Evolutionary conservation across 2,797 vertebrate species (phyloP).

Genomic region (Hybognathus amarus): DNA sequence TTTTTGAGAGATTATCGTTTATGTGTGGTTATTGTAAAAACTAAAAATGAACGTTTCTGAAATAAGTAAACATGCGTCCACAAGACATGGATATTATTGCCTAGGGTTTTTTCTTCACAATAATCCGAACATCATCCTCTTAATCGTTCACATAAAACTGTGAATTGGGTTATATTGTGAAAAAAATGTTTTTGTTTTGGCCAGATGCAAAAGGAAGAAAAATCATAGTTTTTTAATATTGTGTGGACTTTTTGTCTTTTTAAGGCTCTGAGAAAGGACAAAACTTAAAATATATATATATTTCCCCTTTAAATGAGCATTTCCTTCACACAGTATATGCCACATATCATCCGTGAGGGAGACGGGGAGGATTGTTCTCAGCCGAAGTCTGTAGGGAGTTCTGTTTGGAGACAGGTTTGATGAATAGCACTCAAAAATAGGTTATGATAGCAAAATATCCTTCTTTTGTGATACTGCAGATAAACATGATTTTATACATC

Average conservation of each 20-base stretch:
- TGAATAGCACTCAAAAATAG: slow-evolving; percentile 44
- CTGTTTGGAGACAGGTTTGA: slow-evolving; percentile 45
- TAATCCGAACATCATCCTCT: no score
- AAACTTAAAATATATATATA: neutral
- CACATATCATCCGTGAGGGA: slow-evolving; percentile 26
- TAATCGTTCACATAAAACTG: no score
- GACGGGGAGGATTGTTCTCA: neutral
- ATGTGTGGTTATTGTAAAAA: no score
- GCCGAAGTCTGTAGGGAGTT: slow-evolving; percentile 17
- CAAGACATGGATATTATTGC: no score
- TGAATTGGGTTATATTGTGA: no score
- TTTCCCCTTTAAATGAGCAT: neutral
- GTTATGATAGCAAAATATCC: slow-evolving; percentile 27
- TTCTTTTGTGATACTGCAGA: slow-evolving; percentile 27
- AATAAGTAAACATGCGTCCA: no score
- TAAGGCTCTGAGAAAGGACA: neutral
- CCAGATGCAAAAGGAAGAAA: neutral
- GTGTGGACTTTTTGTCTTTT: neutral
- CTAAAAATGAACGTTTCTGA: no score
- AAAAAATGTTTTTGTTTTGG: no score
- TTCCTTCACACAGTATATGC: neutral
- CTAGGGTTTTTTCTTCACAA: no score
- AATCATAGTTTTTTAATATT: neutral
- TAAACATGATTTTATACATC: slow-evolving; percentile 7
- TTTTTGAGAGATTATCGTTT: no score